Evolutionary conservation across 1,140 invertebrate genomes (phyloP), one percentile per base, ranked within the genome.

Genomic region (Formica selysi): DNA sequence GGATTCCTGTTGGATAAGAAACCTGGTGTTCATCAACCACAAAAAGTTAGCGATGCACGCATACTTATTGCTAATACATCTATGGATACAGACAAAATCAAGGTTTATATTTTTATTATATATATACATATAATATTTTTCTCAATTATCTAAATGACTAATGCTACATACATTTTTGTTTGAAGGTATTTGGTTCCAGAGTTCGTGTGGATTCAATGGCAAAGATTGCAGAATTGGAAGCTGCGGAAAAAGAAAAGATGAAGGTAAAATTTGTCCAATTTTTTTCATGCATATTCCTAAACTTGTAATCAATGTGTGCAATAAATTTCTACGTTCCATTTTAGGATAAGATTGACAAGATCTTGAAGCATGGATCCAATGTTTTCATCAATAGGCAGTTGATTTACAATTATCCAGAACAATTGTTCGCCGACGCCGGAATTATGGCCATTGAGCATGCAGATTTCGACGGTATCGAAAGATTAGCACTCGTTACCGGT

Each of bases 31-130:
- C 97, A 98, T 94, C 98, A 99, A 92, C 98, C 98, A 11, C 98
- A 98, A 92, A 96, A 96, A 97, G 92, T 96, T 74, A 85, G 91
- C 8, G 92, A 97, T 93, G 99, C 99, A 0, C 13, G 98, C 97
- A 99, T 99, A 93, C 96, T 99, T 16, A 99, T 99, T 93, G 99
- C 99, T n/a, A 99, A 99, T 93, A 99, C 99, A 51, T 98, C 99
- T 0, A 99, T 99, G 99, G 99, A 99, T 94, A 99, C 99, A 26
- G 99, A 99, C 93, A 99, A 99, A 96, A 99, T 99, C 88, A 99
- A 99, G 96, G 98, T 94, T 86, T 84, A 59, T 54, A 16, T 36
- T 85, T 68, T 76, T 86, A 22, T n/a, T 65, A 38, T 74, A 54
- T 54, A 32, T 36, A 59, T 41, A 64, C 3, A 13, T 48, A 48